These are phyloP conservation scores for Anolis apletophallus DNA, from an alignment of 2,797 vertebrate genomes.

Conservation along the genomic window DNA sequence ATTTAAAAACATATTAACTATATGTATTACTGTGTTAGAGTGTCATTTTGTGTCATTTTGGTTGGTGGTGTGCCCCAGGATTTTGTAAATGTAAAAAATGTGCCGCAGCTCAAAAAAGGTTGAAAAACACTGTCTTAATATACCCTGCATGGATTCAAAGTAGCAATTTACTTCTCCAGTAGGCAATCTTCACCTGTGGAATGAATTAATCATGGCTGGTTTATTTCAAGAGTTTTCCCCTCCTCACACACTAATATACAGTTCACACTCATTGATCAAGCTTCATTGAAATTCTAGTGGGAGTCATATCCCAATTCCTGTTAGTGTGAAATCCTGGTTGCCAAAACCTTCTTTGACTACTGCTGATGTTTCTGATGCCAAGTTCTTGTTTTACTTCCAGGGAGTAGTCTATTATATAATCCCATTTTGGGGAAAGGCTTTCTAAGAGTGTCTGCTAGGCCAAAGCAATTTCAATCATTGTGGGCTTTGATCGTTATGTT, in stretches of 20 bases:
- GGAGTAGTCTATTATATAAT: conserved; percentile 5
- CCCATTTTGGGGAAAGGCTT: not conserved
- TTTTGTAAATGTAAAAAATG: no score
- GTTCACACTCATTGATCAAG: conserved; percentile 8
- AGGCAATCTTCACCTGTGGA: not conserved
- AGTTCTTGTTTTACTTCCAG: not conserved
- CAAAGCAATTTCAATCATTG: not conserved
- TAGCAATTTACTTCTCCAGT: not conserved
- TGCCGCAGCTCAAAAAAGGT: no score
- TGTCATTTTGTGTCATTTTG: no score
- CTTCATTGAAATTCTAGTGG: conserved; percentile 16
- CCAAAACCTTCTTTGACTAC: not conserved
- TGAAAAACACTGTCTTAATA: no score
- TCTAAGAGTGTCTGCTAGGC: not conserved
- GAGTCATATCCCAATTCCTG: conserved; percentile 18
- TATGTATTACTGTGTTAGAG: no score
- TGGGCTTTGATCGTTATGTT: not conserved
- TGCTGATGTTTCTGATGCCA: not conserved
- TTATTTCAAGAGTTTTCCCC: not conserved
- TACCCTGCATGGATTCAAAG: not conserved
- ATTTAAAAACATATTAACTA: no score
- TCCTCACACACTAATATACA: not conserved
- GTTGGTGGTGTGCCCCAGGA: no score
- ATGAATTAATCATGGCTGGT: not conserved
- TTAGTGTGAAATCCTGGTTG: not conserved